Conservation (phyloP, 2,888 invertebrate genomes). For the Drosophila seclusa region DNA sequence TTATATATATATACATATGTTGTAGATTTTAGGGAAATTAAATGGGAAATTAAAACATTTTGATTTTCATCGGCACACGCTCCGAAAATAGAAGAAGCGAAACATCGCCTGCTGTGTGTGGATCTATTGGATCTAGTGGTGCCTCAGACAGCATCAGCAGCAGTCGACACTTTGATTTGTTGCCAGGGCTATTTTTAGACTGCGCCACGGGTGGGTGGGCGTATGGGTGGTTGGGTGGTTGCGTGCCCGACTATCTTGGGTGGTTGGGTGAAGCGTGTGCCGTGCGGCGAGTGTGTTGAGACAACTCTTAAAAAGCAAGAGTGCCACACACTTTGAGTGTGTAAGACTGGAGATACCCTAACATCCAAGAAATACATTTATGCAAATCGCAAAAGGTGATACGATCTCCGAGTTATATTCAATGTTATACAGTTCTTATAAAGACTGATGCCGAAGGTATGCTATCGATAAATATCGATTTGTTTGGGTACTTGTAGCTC, state of each 20-base stretch:
- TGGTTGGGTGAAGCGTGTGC: slow-evolving; percentile 1
- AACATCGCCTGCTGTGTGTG: slow-evolving; percentile 40
- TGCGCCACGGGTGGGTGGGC: slow-evolving; percentile 16
- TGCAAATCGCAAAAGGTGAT: background rate
- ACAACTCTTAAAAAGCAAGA: slow-evolving; percentile 10
- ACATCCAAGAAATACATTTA: background rate
- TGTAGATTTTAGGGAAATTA: slow-evolving; percentile 37
- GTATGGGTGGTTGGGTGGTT: background rate
- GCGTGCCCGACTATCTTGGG: background rate
- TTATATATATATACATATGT: background rate
- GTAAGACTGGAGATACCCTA: background rate
- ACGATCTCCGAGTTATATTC: background rate
- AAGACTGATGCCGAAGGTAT: background rate
- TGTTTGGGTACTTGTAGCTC: background rate
- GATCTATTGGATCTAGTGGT: slow-evolving; percentile 23
- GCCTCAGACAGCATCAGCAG: slow-evolving; percentile 11
- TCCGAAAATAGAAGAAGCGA: slow-evolving; percentile 41
- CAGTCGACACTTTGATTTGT: slow-evolving; percentile 50
- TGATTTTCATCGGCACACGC: slow-evolving; percentile 40
- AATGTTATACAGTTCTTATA: background rate
- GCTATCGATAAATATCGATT: background rate
- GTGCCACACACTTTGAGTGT: background rate
- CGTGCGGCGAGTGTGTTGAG: slow-evolving; percentile 9
- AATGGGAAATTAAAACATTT: slow-evolving; percentile 52
- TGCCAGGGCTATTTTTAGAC: slow-evolving; percentile 41